Percentiles rank a stretch among this genome's conserved stretches.
These are phyloP conservation scores for Piscicola geometra DNA, from an alignment of 2,888 invertebrate species.

Conservation along the genomic window DNA sequence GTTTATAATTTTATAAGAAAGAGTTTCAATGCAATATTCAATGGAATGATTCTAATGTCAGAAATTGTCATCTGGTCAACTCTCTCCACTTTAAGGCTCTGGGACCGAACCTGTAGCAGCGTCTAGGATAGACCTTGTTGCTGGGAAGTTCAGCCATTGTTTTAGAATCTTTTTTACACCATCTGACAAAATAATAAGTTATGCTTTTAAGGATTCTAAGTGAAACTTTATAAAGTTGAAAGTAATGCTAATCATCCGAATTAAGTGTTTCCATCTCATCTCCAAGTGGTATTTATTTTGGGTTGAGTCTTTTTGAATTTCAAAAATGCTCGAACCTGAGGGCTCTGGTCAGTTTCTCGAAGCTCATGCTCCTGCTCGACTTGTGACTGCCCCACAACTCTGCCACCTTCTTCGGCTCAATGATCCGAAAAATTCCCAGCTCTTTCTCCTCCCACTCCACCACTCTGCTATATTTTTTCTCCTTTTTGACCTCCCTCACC, in stretches of 20 bases:
- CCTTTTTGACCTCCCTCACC: slow-evolving; percentile 49
- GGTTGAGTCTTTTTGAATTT: not conserved
- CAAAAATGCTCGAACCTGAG: slow-evolving; percentile 60
- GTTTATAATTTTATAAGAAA: too few species aligned
- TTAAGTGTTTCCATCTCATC: too few species aligned
- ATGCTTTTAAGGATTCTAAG: not conserved
- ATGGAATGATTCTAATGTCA: too few species aligned
- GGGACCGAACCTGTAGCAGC: not conserved
- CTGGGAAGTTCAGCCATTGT: not conserved
- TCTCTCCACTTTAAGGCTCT: not conserved
- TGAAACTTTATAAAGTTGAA: not conserved
- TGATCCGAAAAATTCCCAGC: slow-evolving; percentile 78
- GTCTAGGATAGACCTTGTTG: not conserved
- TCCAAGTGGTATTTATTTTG: too few species aligned
- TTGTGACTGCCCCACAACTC: slow-evolving; percentile 80
- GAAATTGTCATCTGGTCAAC: too few species aligned
- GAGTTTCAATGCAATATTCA: too few species aligned
- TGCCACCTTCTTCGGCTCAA: slow-evolving; percentile 80
- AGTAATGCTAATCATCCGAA: too few species aligned
- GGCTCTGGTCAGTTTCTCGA: slow-evolving; percentile 83
- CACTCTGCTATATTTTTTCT: slow-evolving; percentile 53
- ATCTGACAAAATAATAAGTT: not conserved
- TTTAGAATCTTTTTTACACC: not conserved
- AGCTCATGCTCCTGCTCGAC: slow-evolving; percentile 81
- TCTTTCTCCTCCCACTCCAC: slow-evolving; percentile 57